phyloP scores from a whole-genome alignment of 2,888 invertebrate species.

The Agrochola lota region DNA sequence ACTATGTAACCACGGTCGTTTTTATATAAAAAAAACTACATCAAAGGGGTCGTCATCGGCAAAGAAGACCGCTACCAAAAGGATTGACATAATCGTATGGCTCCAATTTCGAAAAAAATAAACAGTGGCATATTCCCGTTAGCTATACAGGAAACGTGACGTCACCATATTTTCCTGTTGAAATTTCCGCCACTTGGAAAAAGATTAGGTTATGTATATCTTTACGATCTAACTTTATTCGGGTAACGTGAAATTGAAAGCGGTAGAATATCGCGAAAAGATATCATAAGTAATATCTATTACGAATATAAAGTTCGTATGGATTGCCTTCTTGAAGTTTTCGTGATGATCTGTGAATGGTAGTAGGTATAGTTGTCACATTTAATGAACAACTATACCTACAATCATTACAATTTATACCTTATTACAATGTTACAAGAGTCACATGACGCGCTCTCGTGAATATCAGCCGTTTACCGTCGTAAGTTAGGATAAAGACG shows the following conservation, averaged over 20 bases:
- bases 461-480: constrained; percentile 20
- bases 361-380: neutral
- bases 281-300: constrained; percentile 50
- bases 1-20: constrained; percentile 5
- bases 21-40: constrained; percentile 34
- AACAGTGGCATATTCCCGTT: constrained; percentile 54
- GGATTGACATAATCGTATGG: constrained; percentile 43
- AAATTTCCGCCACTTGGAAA: constrained; percentile 67
- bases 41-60: constrained; percentile 26
- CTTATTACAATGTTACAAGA: neutral
- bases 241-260: constrained; percentile 42
- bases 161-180: constrained; percentile 60
- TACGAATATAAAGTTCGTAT: constrained; percentile 30
- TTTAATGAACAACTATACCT: neutral
- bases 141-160: constrained; percentile 59
- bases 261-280: constrained; percentile 43
- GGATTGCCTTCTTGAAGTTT: constrained; percentile 31
- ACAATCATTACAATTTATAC: neutral
- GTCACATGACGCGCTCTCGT: neutral
- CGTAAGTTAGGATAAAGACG: neutral
- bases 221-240: constrained; percentile 60
- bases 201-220: constrained; percentile 64
- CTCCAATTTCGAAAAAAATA: constrained; percentile 50
- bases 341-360: constrained; percentile 28
- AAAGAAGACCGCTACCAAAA: constrained; percentile 38